Conservation (phyloP, 2,888 invertebrate genomes). For the Achlya flavicornis region DNA sequence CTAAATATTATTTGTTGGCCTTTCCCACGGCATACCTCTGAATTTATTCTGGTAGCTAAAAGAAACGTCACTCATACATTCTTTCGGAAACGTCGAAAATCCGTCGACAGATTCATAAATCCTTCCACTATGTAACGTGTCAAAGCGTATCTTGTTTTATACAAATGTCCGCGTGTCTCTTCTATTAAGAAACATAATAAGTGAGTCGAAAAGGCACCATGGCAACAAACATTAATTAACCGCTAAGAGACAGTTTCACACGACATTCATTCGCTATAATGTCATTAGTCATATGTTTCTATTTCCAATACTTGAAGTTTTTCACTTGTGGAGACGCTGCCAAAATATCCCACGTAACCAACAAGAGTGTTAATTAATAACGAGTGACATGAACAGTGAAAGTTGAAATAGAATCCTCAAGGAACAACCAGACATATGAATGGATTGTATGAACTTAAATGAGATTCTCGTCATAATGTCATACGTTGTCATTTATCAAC, state of each 20-base stretch:
- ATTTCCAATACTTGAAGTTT: slow-evolving; percentile 77
- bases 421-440: slow-evolving; percentile 46
- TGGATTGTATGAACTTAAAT: slow-evolving; percentile 55
- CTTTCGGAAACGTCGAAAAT: slow-evolving; percentile 12
- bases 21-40: slow-evolving; percentile 61
- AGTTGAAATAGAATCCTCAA: slow-evolving; percentile 54
- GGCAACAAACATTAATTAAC: slow-evolving; percentile 69
- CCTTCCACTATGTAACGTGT: slow-evolving; percentile 3
- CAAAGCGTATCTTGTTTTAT: slow-evolving; percentile 17
- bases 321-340: slow-evolving; percentile 59
- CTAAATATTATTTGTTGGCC: slow-evolving; percentile 56
- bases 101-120: slow-evolving; percentile 3
- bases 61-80: slow-evolving; percentile 14
- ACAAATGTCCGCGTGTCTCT: slow-evolving; percentile 63
- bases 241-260: slow-evolving; percentile 70
- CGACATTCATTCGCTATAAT: slow-evolving; percentile 64
- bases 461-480: slow-evolving; percentile 42
- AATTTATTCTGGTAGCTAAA: neutral
- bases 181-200: slow-evolving; percentile 53
- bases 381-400: slow-evolving; percentile 59
- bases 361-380: slow-evolving; percentile 72
- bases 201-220: slow-evolving; percentile 41
- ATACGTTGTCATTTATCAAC: slow-evolving; percentile 48
- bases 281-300: slow-evolving; percentile 75
- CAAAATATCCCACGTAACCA: slow-evolving; percentile 65